Base-by-base conservation (phyloP, 2,797 vertebrate species). In the Australoheros facetus region DNA sequence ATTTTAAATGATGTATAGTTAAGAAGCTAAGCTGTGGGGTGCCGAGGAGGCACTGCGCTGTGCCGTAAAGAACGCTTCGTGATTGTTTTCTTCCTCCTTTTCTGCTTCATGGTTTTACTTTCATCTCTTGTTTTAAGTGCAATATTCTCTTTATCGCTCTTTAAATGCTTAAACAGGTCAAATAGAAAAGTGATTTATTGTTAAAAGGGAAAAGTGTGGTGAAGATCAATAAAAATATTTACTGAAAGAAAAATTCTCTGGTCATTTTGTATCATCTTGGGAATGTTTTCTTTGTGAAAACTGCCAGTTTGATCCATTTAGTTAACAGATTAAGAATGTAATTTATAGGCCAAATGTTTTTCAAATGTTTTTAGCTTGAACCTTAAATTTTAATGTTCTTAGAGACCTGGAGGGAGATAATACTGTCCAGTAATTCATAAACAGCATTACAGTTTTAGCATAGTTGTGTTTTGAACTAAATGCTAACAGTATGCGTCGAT, bases 211-310 rank as follows among this genome's bases (percentile, higher is more conserved):
- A 87, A 92, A 83, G 89, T 93, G 91, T 95, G 93, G 86, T 94
- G 85, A 95, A 90, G 88, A 91, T 83, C 89, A 96, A 96, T 96
- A 96, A 96, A 91, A 95, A 91, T 82, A 90, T 94, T 93, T 93
- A 93, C 90, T 92, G 90, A 90, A 87, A 78, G 39, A 78, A 54
- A 62, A 57, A 26, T 26, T 26, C 26, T 26, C 26, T 1, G 53
- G 26, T 26, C 1, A 30, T 56, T 54, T 14, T 6, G 8, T 19
- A 3, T 32, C 16, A 21, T 39, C 9, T 12, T 34, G 13, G 4
- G 16, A 8, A 9, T 14, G 9, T 28, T 37, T 8, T 26, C 13
- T 17, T 51, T 51, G 45, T 19, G 17, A 51, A 19, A 51, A 8
- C 48, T 17, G 48, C 45, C 6, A 2, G 14, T 48, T 17, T 48